phyloP scores from a whole-genome alignment of 92 coral and sea anemone species.

The Palythoa caribaeorum region DNA sequence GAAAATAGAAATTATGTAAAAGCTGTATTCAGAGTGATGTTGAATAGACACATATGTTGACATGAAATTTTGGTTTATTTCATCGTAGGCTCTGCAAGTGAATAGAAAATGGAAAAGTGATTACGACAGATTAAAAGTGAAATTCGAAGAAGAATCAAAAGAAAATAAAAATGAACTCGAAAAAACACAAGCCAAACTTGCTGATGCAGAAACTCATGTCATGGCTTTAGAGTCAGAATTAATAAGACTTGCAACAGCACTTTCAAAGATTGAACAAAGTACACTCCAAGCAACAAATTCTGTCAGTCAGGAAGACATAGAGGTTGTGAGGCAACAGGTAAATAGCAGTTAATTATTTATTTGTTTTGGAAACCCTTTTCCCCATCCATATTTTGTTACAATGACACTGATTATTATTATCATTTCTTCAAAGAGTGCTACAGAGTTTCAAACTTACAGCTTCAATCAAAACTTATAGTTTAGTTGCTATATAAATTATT shows the following conservation, averaged over 20 bases:
- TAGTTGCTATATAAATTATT: too few relatives aligned
- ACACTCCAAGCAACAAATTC: constrained; percentile 14
- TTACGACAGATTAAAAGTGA: constrained; percentile 71
- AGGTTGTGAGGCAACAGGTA: constrained; percentile 77
- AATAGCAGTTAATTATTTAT: not conserved
- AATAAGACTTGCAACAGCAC: constrained; percentile 80
- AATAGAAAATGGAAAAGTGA: constrained; percentile 93
- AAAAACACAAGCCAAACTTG: constrained; percentile 68
- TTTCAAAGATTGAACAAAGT: constrained; percentile 57
- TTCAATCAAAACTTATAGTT: too few relatives aligned
- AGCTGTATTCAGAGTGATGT: too few relatives aligned
- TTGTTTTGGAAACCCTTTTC: too few relatives aligned
- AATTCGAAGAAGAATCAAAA: constrained; percentile 73
- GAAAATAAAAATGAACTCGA: constrained; percentile 74
- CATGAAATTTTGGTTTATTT: not conserved
- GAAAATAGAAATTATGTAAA: too few relatives aligned
- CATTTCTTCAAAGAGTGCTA: too few relatives aligned
- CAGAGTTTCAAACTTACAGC: too few relatives aligned
- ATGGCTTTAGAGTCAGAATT: constrained; percentile 90
- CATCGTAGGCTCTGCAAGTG: constrained; percentile 74
- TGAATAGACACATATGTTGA: not conserved
- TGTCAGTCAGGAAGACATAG: constrained; percentile 58
- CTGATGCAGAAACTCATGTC: constrained; percentile 79
- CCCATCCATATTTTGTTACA: too few relatives aligned
- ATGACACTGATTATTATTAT: too few relatives aligned